Evolutionary conservation across 2,113 vertebrate species (phyloP).

Genomic region (Lathamus discolor): DNA sequence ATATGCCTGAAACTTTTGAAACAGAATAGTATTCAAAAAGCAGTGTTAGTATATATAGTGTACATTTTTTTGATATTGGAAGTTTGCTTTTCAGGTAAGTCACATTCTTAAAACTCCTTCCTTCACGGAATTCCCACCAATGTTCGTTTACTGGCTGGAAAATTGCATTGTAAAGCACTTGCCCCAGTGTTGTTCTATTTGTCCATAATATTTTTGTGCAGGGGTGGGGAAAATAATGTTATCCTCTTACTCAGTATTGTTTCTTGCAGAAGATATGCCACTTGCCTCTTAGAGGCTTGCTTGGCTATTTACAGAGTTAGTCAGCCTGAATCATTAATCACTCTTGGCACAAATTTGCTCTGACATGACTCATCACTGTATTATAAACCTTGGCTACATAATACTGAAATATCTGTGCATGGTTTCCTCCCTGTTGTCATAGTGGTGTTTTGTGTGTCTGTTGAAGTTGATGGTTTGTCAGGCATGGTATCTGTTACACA

Average conservation of each 20-base stretch:
- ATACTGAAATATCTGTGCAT: constrained; percentile 73
- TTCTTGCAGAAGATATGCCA: background rate
- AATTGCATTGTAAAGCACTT: constrained; percentile 59
- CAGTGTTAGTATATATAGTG: constrained; percentile 63
- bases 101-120: constrained; percentile 64
- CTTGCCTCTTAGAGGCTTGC: constrained; percentile 42
- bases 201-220: constrained; percentile 44
- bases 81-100: constrained; percentile 68
- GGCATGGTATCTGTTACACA: constrained; percentile 60
- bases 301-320: constrained; percentile 19
- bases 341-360: constrained; percentile 28
- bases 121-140: constrained; percentile 17
- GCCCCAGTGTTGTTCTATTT: constrained; percentile 45
- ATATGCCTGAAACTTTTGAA: constrained; percentile 44
- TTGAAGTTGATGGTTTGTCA: constrained; percentile 69
- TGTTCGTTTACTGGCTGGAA: constrained; percentile 53
- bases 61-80: constrained; percentile 46
- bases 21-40: constrained; percentile 58
- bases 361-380: constrained; percentile 62
- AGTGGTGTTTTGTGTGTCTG: constrained; percentile 63
- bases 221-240: background rate
- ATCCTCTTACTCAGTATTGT: background rate
- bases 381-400: constrained; percentile 66
- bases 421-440: constrained; percentile 70
- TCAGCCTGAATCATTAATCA: constrained; percentile 26